A percentile compares a stretch with the other conserved stretches of the same genome.
Evolutionary conservation across 2,888 invertebrate genomes (phyloP).

Genomic region (Drosophila picticornis): DNA sequence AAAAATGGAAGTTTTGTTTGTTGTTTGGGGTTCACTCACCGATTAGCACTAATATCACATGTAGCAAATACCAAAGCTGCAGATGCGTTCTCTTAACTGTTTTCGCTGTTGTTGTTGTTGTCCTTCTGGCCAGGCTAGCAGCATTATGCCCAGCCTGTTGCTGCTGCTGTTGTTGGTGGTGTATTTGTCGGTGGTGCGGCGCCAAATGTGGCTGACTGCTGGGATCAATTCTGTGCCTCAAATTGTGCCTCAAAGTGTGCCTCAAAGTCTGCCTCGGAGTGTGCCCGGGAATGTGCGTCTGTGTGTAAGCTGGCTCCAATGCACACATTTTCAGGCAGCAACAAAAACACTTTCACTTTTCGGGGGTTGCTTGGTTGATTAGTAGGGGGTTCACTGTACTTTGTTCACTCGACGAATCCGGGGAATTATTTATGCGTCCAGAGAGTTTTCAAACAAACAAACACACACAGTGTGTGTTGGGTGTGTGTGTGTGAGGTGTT

Average conservation of each 20-base stretch:
- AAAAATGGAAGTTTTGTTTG: constrained; percentile 17
- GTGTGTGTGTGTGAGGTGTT: constrained; percentile 11
- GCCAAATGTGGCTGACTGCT: constrained; percentile 39
- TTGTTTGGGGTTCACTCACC: constrained; percentile 72
- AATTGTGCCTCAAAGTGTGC: constrained; percentile 1
- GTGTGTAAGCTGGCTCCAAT: constrained; percentile 55
- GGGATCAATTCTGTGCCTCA: constrained; percentile 6
- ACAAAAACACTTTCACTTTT: constrained; percentile 58
- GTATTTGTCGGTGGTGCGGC: constrained; percentile 42
- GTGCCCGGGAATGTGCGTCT: constrained; percentile 31
- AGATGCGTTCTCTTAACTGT: constrained; percentile 53
- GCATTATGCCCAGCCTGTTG: constrained; percentile 50
- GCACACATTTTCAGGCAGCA: constrained; percentile 66
- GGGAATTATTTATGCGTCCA: constrained; percentile 49
- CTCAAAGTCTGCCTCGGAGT: background rate
- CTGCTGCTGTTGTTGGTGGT: constrained; percentile 31
- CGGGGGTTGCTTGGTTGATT: no score
- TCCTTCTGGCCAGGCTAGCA: constrained; percentile 44
- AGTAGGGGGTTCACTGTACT: background rate
- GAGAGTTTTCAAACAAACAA: constrained; percentile 25
- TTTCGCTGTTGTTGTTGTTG: constrained; percentile 15
- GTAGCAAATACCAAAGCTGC: constrained; percentile 83
- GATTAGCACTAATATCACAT: constrained; percentile 84
- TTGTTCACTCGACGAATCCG: constrained; percentile 7
- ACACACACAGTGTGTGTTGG: constrained; percentile 9